phyloP scores from a whole-genome alignment of 2,113 vertebrate species.

The Ciconia maguari region DNA sequence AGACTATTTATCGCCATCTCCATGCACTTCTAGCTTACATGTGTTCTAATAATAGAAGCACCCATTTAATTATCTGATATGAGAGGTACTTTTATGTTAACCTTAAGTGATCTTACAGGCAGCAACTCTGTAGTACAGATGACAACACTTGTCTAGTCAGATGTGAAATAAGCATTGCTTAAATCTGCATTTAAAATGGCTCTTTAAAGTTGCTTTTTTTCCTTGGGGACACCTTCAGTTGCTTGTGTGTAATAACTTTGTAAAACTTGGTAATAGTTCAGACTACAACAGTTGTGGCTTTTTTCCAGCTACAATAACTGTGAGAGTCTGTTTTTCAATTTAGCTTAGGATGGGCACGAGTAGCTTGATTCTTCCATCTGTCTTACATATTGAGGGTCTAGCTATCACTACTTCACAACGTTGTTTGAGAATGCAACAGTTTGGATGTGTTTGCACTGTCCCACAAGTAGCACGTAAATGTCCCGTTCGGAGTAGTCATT shows the following conservation, averaged over 20 bases:
- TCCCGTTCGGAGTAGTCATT: background rate
- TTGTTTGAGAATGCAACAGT: no score
- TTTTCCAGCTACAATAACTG: background rate
- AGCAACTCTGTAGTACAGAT: background rate
- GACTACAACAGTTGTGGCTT: background rate
- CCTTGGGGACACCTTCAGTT: background rate
- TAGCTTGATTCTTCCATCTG: accelerated
- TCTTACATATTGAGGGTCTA: background rate
- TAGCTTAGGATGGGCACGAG: background rate
- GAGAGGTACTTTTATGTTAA: background rate
- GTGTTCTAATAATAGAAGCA: background rate
- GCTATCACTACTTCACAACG: accelerated
- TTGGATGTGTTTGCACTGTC: background rate
- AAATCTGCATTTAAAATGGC: background rate
- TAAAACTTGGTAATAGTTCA: background rate
- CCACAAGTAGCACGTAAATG: accelerated
- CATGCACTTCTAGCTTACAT: background rate
- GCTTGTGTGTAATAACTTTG: background rate
- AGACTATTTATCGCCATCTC: background rate
- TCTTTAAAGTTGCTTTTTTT: background rate
- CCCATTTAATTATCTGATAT: background rate
- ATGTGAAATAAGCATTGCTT: background rate
- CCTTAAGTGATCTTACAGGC: background rate
- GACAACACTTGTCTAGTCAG: background rate
- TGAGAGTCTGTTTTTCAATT: background rate